phyloP scores from a whole-genome alignment of 2,113 vertebrate genomes.

The Rhipidura dahli region DNA sequence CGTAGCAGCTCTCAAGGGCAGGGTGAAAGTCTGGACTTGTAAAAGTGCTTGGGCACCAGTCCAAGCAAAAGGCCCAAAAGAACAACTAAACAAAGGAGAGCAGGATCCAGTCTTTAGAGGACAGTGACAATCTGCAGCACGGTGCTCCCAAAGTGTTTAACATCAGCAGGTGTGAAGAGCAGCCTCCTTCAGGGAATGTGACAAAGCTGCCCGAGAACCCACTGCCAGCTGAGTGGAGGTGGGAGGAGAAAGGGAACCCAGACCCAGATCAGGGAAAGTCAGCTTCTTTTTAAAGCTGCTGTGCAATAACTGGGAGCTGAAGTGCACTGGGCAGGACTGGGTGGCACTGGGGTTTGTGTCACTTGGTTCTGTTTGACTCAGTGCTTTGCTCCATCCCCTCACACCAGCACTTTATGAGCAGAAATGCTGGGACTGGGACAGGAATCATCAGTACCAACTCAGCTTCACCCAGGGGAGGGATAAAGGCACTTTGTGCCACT shows the following conservation, averaged over 20 bases:
- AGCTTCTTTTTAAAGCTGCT: background rate
- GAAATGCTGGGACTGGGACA: background rate
- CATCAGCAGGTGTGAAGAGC: background rate
- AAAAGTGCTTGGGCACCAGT: conserved; percentile 14
- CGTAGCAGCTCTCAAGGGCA: conserved; percentile 8
- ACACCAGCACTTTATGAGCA: background rate
- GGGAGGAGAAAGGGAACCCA: background rate
- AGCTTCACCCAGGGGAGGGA: background rate
- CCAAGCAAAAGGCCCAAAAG: background rate
- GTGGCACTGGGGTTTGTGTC: background rate
- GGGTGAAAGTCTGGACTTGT: conserved; percentile 31
- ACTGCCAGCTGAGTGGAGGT: background rate
- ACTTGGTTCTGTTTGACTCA: background rate
- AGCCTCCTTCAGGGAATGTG: background rate
- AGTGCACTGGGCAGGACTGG: background rate
- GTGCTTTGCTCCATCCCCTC: background rate
- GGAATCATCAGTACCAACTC: background rate
- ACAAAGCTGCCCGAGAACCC: background rate
- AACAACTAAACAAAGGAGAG: conserved; percentile 1
- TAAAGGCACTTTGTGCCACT: background rate
- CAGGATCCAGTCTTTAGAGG: background rate
- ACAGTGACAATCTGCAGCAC: background rate
- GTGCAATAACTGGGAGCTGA: background rate
- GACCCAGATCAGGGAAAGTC: background rate
- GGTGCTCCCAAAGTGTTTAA: background rate